Conservation (phyloP, 2,888 invertebrate species). For the Stegophylla sp. region DNA sequence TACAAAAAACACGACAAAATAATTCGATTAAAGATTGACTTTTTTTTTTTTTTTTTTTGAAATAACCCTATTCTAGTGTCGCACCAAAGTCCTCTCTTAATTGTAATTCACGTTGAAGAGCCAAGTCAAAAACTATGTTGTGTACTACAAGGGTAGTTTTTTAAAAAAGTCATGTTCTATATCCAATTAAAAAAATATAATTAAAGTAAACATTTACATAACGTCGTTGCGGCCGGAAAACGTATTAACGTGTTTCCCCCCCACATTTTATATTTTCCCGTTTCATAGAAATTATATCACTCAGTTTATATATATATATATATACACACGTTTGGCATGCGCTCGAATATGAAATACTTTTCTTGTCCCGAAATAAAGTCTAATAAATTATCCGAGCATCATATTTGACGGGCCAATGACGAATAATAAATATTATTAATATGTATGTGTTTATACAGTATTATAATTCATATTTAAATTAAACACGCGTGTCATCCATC, state of each 20-base stretch:
- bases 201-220: slow-evolving; percentile 46
- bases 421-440: too few species aligned
- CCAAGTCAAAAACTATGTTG: slow-evolving; percentile 12
- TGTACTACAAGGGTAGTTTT: slow-evolving; percentile 14
- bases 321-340: not conserved
- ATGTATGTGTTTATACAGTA: too few species aligned
- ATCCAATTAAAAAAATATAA: slow-evolving; percentile 52
- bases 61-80: not conserved
- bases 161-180: slow-evolving; percentile 3
- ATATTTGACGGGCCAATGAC: slow-evolving; percentile 4
- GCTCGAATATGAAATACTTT: not conserved
- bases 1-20: not conserved
- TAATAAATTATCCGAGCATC: slow-evolving; percentile 5
- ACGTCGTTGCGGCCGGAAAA: not conserved
- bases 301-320: not conserved
- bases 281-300: not conserved
- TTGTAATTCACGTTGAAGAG: not conserved
- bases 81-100: not conserved
- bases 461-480: not conserved
- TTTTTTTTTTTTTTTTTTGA: too few species aligned
- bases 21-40: not conserved
- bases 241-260: not conserved
- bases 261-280: slow-evolving; percentile 8
- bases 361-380: not conserved
- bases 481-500: not conserved